Evolutionary conservation across 1,140 invertebrate genomes (phyloP), one percentile per base, ranked within the genome.

Genomic region (Spodoptera frugiperda): DNA sequence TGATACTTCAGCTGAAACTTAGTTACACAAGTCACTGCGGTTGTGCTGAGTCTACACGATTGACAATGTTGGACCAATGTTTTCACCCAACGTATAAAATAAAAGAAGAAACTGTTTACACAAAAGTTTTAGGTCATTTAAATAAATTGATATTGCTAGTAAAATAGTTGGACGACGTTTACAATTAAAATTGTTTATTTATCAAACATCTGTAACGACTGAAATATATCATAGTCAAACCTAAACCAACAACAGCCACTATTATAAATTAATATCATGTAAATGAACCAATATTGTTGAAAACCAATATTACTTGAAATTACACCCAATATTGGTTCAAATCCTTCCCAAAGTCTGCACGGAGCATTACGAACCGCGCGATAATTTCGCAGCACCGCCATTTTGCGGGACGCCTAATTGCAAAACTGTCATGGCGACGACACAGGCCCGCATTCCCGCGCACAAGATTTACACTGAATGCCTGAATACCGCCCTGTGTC

Each of bases 391-490:
- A 39, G 71, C 44, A 11, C 73, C 67, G 78, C 82, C 78, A 83
- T 80, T 78, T 82, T 77, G 79, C 55, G 78, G 76, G 48, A 17
- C 71, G 73, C 76, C 80, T 84, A 82, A 84, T 82, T 82, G 77
- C 78, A 65, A 78, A 82, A 74, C 82, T 81, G 82, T 83, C 82
- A 80, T 84, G 82, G 78, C 78, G 74, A n/a, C 78, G 74, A 77
- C 49, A 51, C 75, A 81, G 80, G 44, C 55, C 76, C 78, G 80
- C 82, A 82, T 82, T 84, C 82, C 78, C 33, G 67, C 77, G 49
- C 57, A 55, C 78, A 76, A 84, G 82, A 84, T 84, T 84, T 84
- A 84, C 78, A 77, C 76, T 59, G 76, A 53, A 80, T 78, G 71
- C 78, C 79, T 81, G 80, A 77, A 82, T 78, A 63, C 79, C 77